Conservation (phyloP, 2,797 vertebrate species). For the Mormyrus proboscirostris region DNA sequence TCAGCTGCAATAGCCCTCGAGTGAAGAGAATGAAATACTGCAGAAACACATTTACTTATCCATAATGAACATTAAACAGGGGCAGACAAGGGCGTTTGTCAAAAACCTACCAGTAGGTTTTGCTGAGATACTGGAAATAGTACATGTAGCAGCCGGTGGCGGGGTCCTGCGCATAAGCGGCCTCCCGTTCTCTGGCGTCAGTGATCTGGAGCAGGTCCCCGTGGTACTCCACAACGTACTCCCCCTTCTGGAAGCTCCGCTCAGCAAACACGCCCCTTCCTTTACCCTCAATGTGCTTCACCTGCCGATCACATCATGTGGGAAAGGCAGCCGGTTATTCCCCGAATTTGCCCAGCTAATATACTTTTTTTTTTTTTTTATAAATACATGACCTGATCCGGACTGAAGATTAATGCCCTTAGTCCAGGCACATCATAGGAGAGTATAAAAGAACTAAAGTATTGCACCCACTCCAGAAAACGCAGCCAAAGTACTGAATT, state of each 20-base stretch:
- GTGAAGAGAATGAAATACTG: neutral
- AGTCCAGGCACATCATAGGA: neutral
- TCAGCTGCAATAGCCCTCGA: neutral
- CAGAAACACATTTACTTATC: neutral
- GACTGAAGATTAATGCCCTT: neutral
- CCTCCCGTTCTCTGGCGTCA: constrained; percentile 78
- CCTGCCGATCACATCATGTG: constrained; percentile 50
- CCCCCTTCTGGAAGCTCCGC: constrained; percentile 78
- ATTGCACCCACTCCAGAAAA: neutral
- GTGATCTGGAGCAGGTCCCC: constrained; percentile 91
- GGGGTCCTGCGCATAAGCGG: constrained; percentile 75
- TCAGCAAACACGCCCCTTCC: constrained; percentile 87
- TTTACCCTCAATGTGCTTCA: constrained; percentile 88
- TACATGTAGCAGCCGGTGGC: constrained; percentile 97
- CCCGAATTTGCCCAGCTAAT: neutral
- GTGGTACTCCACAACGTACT: constrained; percentile 96
- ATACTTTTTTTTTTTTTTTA: neutral
- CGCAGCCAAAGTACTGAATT: neutral
- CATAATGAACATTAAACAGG: neutral
- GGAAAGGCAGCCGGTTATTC: neutral
- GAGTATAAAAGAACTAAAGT: neutral
- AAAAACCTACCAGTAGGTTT: constrained; percentile 82
- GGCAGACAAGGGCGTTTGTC: neutral
- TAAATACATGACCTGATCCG: neutral
- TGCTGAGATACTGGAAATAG: constrained; percentile 85